Conservation (phyloP, 1,140 invertebrate species). For the Drosophila pseudoananassae region DNA sequence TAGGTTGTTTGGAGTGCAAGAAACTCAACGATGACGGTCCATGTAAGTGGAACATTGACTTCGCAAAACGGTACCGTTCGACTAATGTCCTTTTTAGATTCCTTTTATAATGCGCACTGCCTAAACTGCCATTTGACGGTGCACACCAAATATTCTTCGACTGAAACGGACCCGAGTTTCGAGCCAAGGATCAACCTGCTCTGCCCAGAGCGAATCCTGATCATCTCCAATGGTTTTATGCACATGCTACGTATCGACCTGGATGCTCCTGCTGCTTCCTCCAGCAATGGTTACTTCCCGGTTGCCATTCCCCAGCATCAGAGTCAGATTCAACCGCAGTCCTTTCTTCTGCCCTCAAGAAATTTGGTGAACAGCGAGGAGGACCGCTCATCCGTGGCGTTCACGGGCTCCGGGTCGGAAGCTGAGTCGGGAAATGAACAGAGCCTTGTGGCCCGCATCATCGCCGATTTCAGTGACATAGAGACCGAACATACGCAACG, state of each 20-base stretch:
- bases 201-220: constrained; percentile 78
- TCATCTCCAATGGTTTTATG: constrained; percentile 82
- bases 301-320: constrained; percentile 36
- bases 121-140: constrained; percentile 83
- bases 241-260: constrained; percentile 82
- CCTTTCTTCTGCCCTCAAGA: constrained; percentile 44
- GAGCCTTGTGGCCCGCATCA: constrained; percentile 79
- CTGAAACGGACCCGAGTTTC: constrained; percentile 78
- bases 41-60: constrained; percentile 41
- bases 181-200: constrained; percentile 78
- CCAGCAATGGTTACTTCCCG: constrained; percentile 32
- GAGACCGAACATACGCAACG: constrained; percentile 71
- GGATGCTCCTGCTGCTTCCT: constrained; percentile 59
- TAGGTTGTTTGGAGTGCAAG: constrained; percentile 83
- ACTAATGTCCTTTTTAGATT: constrained; percentile 52
- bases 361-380: constrained; percentile 53
- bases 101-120: constrained; percentile 76
- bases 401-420: constrained; percentile 56
- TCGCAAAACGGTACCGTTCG: neutral
- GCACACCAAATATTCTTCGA: constrained; percentile 82
- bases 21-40: constrained; percentile 77
- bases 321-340: constrained; percentile 41
- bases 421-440: constrained; percentile 66
- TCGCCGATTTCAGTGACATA: constrained; percentile 82
- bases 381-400: constrained; percentile 53